phyloP scores from a whole-genome alignment of 2,113 vertebrate species.

The Protobothrops flavoviridis region DNA sequence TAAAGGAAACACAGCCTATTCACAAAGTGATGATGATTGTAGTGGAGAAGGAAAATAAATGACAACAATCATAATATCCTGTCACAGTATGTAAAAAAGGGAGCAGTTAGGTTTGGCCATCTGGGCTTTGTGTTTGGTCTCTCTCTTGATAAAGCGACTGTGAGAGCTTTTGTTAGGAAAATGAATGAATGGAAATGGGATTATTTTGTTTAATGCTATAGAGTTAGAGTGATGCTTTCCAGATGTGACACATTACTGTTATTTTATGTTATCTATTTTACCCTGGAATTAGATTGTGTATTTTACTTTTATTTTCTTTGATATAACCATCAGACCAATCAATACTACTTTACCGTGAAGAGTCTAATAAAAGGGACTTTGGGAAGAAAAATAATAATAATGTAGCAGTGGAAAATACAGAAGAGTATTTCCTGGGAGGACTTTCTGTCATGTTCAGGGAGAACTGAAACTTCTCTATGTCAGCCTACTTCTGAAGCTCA shows the following conservation, averaged over 20 bases:
- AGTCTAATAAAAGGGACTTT: constrained; percentile 27
- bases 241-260: not conserved
- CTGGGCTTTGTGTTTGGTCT: not conserved
- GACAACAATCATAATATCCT: constrained; percentile 14
- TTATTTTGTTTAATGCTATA: not conserved
- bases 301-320: not conserved
- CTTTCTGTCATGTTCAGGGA: not conserved
- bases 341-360: not conserved
- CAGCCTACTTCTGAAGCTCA: not conserved
- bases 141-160: not conserved
- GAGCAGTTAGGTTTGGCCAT: not conserved
- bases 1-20: not conserved
- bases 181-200: not conserved
- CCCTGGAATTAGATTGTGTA: not conserved
- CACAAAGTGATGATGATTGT: not conserved
- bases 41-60: not conserved
- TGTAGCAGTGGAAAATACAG: not conserved
- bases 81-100: constrained; percentile 12
- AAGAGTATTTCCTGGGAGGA: constrained; percentile 12
- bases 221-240: not conserved
- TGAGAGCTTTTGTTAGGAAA: not conserved
- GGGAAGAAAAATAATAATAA: constrained; percentile 22
- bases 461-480: not conserved
- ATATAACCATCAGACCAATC: not conserved
- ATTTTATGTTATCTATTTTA: not conserved